phyloP scores from a whole-genome alignment of 2,888 invertebrate species.

The Eristalis arbustorum region DNA sequence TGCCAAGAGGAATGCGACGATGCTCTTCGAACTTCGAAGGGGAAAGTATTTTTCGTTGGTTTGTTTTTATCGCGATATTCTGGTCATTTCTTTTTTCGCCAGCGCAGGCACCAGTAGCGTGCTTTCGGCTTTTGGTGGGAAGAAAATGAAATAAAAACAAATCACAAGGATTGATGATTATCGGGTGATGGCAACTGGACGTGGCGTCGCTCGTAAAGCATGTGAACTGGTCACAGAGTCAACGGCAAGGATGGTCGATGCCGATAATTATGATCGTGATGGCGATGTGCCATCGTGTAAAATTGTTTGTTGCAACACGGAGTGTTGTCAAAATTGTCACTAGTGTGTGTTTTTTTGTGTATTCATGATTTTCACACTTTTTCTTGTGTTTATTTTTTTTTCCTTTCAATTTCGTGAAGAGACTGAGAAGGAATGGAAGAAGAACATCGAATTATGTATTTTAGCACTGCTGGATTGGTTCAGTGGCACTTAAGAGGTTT shows the following conservation, averaged over 20 bases:
- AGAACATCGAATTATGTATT: too few species aligned
- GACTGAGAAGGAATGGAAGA: too few species aligned
- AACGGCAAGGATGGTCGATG: not conserved
- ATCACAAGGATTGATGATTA: slow-evolving; percentile 42
- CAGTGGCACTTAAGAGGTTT: too few species aligned
- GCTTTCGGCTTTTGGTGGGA: not conserved
- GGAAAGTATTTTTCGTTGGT: slow-evolving; percentile 63
- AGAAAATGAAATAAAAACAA: slow-evolving; percentile 68
- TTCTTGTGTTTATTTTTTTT: too few species aligned
- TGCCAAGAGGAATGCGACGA: not conserved
- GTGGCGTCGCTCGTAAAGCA: slow-evolving; percentile 12
- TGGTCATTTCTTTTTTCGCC: slow-evolving; percentile 14
- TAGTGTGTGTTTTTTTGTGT: not conserved
- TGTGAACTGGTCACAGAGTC: slow-evolving; percentile 29
- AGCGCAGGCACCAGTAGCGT: not conserved
- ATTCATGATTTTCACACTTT: not conserved
- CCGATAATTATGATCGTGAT: slow-evolving; percentile 2
- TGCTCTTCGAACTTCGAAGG: slow-evolving; percentile 53
- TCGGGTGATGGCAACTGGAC: slow-evolving; percentile 14
- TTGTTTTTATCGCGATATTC: slow-evolving; percentile 67
- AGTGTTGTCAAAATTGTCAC: not conserved
- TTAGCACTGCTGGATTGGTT: too few species aligned
- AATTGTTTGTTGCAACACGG: slow-evolving; percentile 1
- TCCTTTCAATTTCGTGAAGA: too few species aligned
- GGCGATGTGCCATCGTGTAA: slow-evolving; percentile 28